Base-by-base conservation (phyloP, 2,888 invertebrate genomes). In the Netelia fuscicornis region DNA sequence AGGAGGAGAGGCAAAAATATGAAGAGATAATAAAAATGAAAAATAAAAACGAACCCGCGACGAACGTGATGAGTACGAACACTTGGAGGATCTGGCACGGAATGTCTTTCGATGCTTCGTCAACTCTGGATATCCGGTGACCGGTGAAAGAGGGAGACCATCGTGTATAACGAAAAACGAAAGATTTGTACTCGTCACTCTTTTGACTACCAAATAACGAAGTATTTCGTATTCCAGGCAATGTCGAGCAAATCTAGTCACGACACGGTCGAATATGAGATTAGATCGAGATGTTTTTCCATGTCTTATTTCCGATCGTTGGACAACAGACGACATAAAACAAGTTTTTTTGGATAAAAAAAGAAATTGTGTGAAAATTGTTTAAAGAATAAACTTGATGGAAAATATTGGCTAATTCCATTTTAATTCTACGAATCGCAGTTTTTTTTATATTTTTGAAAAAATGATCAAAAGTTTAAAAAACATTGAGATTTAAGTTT, bases 181-280 rank as follows among this genome's bases (percentile, higher is more conserved):
- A 62, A n/a, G 52, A 48, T 9, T 11, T 62, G 52, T 23, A 65
- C 13, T 65, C 76, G 76, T 54, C 6, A 54, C 76, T 65, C 60
- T 44, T 78, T 78, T 70, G 77, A 78, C 77, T 78, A 70, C n/a
- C 77, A 78, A 74, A 74, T 71, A 42, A 42, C 70, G 37, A 75
- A 75, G 1, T n/a, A 74, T 65, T 5, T 54, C 65, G 20, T 52
- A 54, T 70, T 64, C 17, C 8, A 1, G 3, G 13, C 23, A 25
- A 2, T 65, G 17, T n/a, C 20, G 8, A 48, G 48, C 10, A 48
- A 48, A 8, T 48, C 13, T 48, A 48, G 2, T 2, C 11, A 13
- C 48, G 48, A 10, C 10, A 30, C 48, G 62, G 62, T 74, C 52
- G 62, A 60, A 44, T 72, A 10, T 6, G 11, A 17, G n/a, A 72